Evolutionary conservation across 2,888 invertebrate genomes (phyloP), one percentile per base, ranked within the genome.

Genomic region (Argyresthia albistria): DNA sequence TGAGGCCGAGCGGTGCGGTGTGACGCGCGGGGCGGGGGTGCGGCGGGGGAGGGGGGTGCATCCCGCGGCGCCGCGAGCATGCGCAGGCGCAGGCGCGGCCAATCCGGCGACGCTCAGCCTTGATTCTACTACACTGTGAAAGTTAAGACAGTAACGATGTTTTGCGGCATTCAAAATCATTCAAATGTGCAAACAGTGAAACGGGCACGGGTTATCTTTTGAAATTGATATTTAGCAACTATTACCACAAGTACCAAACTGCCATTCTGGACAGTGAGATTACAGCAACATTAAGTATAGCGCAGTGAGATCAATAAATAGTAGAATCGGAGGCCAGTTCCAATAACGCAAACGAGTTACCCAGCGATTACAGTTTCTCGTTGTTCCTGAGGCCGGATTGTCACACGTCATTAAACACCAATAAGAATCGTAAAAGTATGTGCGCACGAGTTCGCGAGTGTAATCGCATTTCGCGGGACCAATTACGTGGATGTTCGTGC

Each of bases 321-420:
- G 25, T 25, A 25, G 25, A 25, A 25, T 25, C 25, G 6, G 25
- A 6, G 6, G 3, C 25, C 46, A 53, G 49, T 14, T 45, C 15
- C 15, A 14, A 48, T 36, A 36, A 35, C 12, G 11, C 15, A 47
- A 35, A 48, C 48, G 46, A 46, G 48, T 47, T 52, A 25, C 14
- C 35, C 35, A 51, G 46, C 14, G 48, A 48, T 49, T 43, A 68
- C 74, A 81, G 81, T 83, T 80, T 80, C 72, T 78, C 69, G 69
- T 70, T 83, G 80, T 81, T 79, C 73, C 69, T 60, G 46, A 25
- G 8, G 15, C 14, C 62, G 65, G 68, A 72, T 69, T 66, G 68
- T 66, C 78, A 83, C 81, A 80, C 78, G 68, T 79, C 80, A 81
- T 83, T 82, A 80, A 83, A 76, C 72, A 69, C 83, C 86, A 83